These are phyloP conservation scores for Matsumurasca onukii DNA, from an alignment of 1,140 invertebrate genomes.

Conservation along the genomic window DNA sequence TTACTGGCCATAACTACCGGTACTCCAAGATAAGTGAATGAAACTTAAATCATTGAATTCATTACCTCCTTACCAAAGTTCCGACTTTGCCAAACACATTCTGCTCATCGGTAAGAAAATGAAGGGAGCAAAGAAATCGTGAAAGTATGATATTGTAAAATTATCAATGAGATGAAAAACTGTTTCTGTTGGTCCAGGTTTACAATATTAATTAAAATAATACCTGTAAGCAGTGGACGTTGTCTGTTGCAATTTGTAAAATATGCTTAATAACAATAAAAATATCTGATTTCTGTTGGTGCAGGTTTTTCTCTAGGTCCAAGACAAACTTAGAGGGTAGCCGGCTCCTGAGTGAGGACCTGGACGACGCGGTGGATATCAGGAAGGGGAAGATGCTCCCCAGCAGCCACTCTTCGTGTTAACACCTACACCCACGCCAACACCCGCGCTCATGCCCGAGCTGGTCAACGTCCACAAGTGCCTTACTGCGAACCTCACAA, in stretches of 20 bases:
- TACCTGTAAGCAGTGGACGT: neutral
- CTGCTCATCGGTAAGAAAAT: no score
- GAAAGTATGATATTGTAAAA: neutral
- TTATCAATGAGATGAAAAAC: neutral
- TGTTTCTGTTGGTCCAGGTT: neutral
- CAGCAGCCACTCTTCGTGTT: neutral
- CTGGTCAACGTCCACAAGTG: neutral
- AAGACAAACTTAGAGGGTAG: constrained; percentile 16
- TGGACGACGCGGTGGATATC: constrained; percentile 4
- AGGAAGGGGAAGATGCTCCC: neutral
- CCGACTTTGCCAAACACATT: no score
- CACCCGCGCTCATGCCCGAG: no score
- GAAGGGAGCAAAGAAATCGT: neutral
- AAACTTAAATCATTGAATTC: no score
- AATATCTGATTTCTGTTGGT: neutral
- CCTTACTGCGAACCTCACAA: no score
- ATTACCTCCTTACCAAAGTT: no score
- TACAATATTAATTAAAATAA: neutral
- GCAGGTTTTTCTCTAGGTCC: constrained; percentile 5
- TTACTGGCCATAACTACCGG: no score
- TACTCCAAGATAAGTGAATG: no score
- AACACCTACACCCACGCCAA: neutral
- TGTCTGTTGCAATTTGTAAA: neutral
- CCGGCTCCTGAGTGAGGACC: neutral
- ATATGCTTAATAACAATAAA: neutral